Percentiles rank a stretch among this genome's conserved stretches.
These are phyloP conservation scores for Ictalurus furcatus DNA, from an alignment of 2,113 vertebrate genomes.

Conservation along the genomic window DNA sequence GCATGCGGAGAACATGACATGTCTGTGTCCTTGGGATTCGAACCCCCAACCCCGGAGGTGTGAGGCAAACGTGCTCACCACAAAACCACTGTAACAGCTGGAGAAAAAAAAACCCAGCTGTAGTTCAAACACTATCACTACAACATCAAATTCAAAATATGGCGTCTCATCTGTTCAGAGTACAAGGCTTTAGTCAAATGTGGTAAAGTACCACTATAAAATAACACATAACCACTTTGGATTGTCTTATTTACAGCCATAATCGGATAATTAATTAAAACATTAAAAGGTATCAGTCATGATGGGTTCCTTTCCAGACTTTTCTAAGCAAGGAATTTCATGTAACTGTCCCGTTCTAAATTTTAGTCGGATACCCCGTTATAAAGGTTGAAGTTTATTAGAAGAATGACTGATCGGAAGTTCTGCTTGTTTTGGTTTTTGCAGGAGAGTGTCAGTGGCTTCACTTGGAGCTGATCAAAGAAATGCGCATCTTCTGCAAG, in stretches of 20 bases:
- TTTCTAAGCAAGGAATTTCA: neutral
- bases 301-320: neutral
- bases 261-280: neutral
- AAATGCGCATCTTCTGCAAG: conserved; percentile 95
- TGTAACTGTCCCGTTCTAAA: neutral
- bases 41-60: no score
- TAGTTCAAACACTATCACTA: no score
- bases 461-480: conserved; percentile 95
- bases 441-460: conserved; percentile 97
- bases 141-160: neutral
- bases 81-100: no score
- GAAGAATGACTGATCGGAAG: neutral
- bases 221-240: neutral
- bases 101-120: no score
- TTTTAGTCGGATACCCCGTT: neutral
- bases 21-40: no score
- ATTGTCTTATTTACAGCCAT: neutral
- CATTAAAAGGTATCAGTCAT: neutral
- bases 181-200: neutral
- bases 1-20: no score
- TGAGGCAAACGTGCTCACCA: no score
- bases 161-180: neutral
- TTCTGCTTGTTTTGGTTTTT: conserved; percentile 15
- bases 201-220: neutral
- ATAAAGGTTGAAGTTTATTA: neutral